phyloP scores from a whole-genome alignment of 2,797 vertebrate genomes.

The Enteromius fasciolatus region DNA sequence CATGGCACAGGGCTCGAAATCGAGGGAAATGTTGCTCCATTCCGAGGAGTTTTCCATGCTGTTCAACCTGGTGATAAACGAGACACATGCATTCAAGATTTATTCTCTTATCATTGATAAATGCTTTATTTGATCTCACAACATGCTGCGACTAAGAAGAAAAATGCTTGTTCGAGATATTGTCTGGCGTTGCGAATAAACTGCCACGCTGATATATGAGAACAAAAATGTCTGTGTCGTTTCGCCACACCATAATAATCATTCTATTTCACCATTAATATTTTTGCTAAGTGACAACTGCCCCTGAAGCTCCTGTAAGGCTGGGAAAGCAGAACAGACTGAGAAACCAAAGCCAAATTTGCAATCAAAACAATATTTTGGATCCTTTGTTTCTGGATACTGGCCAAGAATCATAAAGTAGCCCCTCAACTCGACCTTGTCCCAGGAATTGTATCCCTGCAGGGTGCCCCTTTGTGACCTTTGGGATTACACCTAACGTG shows the following conservation, averaged over 20 bases:
- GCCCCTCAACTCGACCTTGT: constrained; percentile 39
- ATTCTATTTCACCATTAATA: constrained; percentile 34
- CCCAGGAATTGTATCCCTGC: constrained; percentile 34
- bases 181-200: constrained; percentile 32
- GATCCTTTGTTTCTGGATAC: constrained; percentile 38
- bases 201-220: constrained; percentile 4
- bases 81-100: constrained; percentile 33
- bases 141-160: neutral
- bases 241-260: constrained; percentile 18
- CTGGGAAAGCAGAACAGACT: constrained; percentile 46
- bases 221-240: constrained; percentile 1
- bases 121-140: constrained; percentile 24
- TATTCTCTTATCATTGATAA: constrained; percentile 10
- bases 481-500: constrained; percentile 32
- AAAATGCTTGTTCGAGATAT: neutral
- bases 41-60: constrained; percentile 74
- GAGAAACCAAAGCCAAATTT: constrained; percentile 36
- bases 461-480: constrained; percentile 37
- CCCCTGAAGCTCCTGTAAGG: constrained; percentile 5
- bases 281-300: constrained; percentile 6
- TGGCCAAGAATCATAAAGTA: constrained; percentile 51
- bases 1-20: constrained; percentile 64
- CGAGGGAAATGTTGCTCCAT: constrained; percentile 68
- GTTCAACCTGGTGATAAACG: constrained; percentile 35
- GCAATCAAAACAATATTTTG: constrained; percentile 33